Percentiles rank a stretch among this genome's conserved stretches.
These are phyloP conservation scores for Sebastes cheni DNA, from an alignment of 2,797 vertebrate species.

Conservation along the genomic window DNA sequence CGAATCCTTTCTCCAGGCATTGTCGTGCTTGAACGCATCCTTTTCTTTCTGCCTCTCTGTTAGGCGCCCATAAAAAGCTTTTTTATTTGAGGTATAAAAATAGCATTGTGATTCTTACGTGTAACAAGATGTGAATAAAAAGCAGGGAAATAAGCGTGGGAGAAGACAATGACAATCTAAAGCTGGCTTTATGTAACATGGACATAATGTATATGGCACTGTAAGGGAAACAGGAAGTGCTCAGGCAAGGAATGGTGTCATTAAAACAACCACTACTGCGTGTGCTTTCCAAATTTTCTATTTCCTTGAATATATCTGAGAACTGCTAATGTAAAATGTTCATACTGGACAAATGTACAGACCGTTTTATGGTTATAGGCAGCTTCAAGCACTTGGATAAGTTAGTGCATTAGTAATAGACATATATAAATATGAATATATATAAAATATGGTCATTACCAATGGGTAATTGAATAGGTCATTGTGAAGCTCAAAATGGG, in stretches of 20 bases:
- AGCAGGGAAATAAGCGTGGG: neutral
- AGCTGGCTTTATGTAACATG: neutral
- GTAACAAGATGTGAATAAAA: slow-evolving; percentile 33
- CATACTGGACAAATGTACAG: neutral
- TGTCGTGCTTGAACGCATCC: slow-evolving; percentile 48
- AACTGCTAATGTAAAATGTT: neutral
- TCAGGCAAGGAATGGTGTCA: neutral
- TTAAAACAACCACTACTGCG: neutral
- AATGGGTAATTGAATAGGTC: too few species aligned
- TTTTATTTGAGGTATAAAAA: slow-evolving; percentile 42
- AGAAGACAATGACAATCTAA: neutral
- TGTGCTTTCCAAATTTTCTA: neutral
- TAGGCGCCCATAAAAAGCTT: slow-evolving; percentile 22
- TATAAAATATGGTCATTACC: too few species aligned
- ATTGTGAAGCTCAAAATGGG: too few species aligned
- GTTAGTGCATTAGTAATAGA: too few species aligned
- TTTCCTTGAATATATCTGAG: neutral
- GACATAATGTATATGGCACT: neutral
- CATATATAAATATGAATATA: too few species aligned
- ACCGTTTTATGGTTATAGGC: neutral
- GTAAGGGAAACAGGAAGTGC: neutral
- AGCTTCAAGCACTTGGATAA: too few species aligned
- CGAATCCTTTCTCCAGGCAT: slow-evolving; percentile 50
- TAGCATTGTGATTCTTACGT: slow-evolving; percentile 39
- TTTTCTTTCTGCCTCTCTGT: slow-evolving; percentile 23